Evolutionary conservation across 1,140 invertebrate species (phyloP), one percentile per base, ranked within the genome.

Genomic region (Drosophila teissieri): DNA sequence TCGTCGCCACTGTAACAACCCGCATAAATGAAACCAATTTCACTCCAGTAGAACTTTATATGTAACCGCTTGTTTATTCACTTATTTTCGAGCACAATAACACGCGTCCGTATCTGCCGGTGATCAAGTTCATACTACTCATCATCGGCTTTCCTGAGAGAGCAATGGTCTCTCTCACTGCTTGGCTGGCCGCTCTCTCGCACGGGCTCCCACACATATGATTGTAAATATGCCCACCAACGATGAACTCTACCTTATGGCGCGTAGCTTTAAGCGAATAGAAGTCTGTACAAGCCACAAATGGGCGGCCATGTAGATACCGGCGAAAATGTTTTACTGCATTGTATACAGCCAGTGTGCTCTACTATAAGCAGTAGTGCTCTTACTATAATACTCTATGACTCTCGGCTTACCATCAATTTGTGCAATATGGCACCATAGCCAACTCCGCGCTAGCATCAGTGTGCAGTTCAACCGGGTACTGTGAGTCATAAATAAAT

Each of bases 361-460:
- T 53, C 34, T n/a, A n/a, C n/a, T n/a, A 12, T 53, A 53, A 12
- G 51, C 51, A 10, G 34, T 53, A 4, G 51, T 37, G 12, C 51
- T 39, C 19, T 39, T 53, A 17, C 51, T 53, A 22, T 37, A 39
- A 12, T 53, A 53, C 34, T 39, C 34, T 12, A n/a, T 37, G 6
- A 39, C 34, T 22, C 34, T 53, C 6, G 24, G 48, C 15, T 31
- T 31, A 15, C 24, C n/a, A 24, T 15, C 11, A 27, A 48, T n/a
- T 37, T 37, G 36, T 37, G 36, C 12, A 37, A 37, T 37, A 37
- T 37, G 12, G 24, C 24, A 3, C 46, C 1, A 19, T 1, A 19
- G 19, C 19, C 24, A 15, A n/a, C n/a, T 31, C 22, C 15, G 22
- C 46, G 27, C 46, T 48, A 48, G 22, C 24, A 14, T 27, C 45